Evolutionary conservation across 37 sponge, comb jelly and placozoan species (phyloP).

Genomic region (Amphimedon queenslandica): DNA sequence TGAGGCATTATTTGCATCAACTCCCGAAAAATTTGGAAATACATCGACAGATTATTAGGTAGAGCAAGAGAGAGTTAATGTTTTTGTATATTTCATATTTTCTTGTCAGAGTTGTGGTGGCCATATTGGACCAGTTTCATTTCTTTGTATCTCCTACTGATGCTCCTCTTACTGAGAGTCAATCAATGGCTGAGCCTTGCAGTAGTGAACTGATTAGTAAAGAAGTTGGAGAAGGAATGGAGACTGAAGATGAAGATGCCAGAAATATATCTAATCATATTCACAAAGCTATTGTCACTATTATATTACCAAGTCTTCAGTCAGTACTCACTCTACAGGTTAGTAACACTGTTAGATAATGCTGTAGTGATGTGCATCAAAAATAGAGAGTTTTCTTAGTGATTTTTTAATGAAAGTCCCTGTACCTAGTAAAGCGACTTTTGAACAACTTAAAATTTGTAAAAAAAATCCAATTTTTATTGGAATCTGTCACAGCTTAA

Average conservation of each 20-base stretch:
- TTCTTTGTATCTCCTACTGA: constrained; percentile 38
- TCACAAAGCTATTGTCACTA: constrained; percentile 28
- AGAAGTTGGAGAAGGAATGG: not conserved
- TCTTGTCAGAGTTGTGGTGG: constrained; percentile 61
- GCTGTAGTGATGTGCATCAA: no score
- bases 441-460: no score
- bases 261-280: constrained; percentile 15
- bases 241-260: constrained; percentile 10
- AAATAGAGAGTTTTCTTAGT: no score
- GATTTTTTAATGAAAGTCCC: no score
- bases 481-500: no score
- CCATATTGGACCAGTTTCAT: constrained; percentile 70
- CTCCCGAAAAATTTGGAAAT: constrained; percentile 45
- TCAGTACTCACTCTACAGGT: constrained; percentile 24
- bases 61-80: not conserved
- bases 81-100: not conserved
- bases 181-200: not conserved
- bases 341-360: constrained; percentile 1
- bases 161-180: not conserved
- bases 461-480: no score
- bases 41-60: constrained; percentile 65
- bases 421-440: no score
- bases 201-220: not conserved
- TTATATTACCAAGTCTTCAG: constrained; percentile 61
- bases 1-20: constrained; percentile 61